phyloP scores from a whole-genome alignment of 1,140 invertebrate genomes.

The Drosophila gunungcola region DNA sequence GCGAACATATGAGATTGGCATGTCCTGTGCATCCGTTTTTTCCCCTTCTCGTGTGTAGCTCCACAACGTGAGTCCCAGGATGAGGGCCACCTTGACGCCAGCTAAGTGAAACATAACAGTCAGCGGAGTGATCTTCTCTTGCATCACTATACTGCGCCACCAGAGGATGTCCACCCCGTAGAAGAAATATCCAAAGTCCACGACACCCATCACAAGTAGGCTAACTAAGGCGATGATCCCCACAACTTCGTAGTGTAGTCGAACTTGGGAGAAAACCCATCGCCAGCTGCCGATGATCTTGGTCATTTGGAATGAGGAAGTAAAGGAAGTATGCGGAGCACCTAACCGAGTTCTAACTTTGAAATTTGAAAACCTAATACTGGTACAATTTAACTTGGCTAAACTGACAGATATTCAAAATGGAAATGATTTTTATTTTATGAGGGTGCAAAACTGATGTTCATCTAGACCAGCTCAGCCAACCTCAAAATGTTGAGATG shows the following conservation, averaged over 20 bases:
- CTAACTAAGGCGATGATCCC: constrained; percentile 2
- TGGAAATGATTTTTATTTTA: not conserved
- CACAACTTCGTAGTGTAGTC: constrained; percentile 14
- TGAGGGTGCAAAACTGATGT: no score
- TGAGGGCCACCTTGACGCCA: constrained; percentile 27
- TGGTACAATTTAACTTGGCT: constrained; percentile 1
- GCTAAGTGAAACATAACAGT: constrained; percentile 20
- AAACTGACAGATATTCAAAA: constrained; percentile 1
- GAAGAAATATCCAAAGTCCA: constrained; percentile 26
- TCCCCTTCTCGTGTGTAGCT: constrained; percentile 11
- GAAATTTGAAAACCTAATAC: constrained; percentile 26
- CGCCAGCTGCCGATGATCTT: not conserved
- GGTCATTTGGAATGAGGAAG: not conserved
- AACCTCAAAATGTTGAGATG: no score
- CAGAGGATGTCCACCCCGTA: constrained; percentile 40
- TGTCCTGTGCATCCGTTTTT: not conserved
- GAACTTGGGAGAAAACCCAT: constrained; percentile 3
- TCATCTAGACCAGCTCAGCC: no score
- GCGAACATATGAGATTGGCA: constrained; percentile 23
- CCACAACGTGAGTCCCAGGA: constrained; percentile 28
- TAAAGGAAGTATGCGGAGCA: no score
- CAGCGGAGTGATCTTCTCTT: constrained; percentile 22
- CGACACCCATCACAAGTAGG: constrained; percentile 3
- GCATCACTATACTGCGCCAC: constrained; percentile 16
- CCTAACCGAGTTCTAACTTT: not conserved